Percentiles rank a stretch among this genome's conserved stretches.
Evolutionary conservation across 2,113 vertebrate species (phyloP).

Genomic region (Platysteira castanea): DNA sequence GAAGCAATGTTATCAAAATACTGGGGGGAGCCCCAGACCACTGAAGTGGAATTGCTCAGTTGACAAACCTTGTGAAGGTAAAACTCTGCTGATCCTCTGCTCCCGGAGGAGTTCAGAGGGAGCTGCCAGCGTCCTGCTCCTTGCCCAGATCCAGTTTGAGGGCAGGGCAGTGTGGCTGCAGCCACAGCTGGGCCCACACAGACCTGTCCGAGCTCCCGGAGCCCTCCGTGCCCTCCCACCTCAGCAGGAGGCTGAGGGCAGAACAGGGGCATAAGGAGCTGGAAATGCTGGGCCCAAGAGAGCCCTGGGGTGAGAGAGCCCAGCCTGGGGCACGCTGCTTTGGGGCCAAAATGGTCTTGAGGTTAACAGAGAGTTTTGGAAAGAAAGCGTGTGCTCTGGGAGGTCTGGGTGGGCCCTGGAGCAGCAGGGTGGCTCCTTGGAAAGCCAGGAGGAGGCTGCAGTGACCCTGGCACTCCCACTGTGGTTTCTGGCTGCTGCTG

Average conservation of each 20-base stretch:
- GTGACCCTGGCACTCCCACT: neutral
- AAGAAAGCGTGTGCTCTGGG: neutral
- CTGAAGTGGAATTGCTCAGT: too few species aligned
- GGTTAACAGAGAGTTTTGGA: neutral
- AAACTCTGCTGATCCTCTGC: neutral
- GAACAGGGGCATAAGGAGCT: neutral
- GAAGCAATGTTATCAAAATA: neutral
- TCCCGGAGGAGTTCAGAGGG: neutral
- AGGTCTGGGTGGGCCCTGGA: neutral
- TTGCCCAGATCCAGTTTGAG: accelerated
- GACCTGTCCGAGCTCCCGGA: accelerated
- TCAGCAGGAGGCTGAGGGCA: neutral
- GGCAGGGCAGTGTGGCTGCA: neutral
- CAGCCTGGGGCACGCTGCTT: neutral
- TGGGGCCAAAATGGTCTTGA: neutral
- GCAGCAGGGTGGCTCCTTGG: neutral
- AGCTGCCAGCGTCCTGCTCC: neutral
- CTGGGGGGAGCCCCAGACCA: accelerated
- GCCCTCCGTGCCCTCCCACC: neutral
- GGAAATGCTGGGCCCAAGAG: neutral
- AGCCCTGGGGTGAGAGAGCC: neutral
- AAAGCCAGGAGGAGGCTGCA: neutral
- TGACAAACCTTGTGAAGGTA: neutral
- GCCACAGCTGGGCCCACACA: neutral
- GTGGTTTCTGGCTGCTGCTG: neutral